These are phyloP conservation scores for Drosophila crucigera DNA, from an alignment of 2,888 invertebrate genomes.

Conservation along the genomic window DNA sequence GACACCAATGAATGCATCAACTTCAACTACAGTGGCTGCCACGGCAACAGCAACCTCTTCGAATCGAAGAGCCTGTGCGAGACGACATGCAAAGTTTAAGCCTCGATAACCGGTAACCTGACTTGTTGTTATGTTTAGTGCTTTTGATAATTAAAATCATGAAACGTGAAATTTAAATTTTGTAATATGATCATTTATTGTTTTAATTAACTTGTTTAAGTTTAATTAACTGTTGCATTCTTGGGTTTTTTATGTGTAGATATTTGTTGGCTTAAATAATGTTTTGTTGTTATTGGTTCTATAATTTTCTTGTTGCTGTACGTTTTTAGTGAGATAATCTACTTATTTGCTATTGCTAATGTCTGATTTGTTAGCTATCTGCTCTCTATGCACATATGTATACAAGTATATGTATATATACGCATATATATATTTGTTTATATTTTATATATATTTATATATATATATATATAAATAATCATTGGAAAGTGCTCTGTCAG, in stretches of 20 bases:
- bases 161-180: constrained; percentile 19
- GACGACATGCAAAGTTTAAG: constrained; percentile 85
- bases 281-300: constrained; percentile 41
- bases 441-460: constrained; percentile 30
- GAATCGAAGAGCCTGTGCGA: constrained; percentile 87
- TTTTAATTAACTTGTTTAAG: constrained; percentile 61
- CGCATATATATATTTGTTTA: constrained; percentile 16
- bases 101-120: neutral
- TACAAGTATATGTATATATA: constrained; percentile 33
- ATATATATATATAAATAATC: constrained; percentile 27
- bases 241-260: constrained; percentile 16
- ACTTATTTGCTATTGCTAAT: constrained; percentile 21
- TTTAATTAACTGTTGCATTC: constrained; percentile 49
- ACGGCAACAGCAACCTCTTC: constrained; percentile 92
- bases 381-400: constrained; percentile 20
- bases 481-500: constrained; percentile 13
- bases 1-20: constrained; percentile 87
- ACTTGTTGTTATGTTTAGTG: neutral
- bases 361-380: constrained; percentile 48
- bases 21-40: constrained; percentile 90
- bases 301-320: constrained; percentile 5
- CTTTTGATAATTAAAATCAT: constrained; percentile 27
- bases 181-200: constrained; percentile 64
- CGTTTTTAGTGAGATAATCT: constrained; percentile 20
- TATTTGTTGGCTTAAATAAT: constrained; percentile 38